A percentile compares a stretch with the other conserved stretches of the same genome.
Conservation (phyloP, 2,113 vertebrate species). For the Telmatochromis sp. region DNA sequence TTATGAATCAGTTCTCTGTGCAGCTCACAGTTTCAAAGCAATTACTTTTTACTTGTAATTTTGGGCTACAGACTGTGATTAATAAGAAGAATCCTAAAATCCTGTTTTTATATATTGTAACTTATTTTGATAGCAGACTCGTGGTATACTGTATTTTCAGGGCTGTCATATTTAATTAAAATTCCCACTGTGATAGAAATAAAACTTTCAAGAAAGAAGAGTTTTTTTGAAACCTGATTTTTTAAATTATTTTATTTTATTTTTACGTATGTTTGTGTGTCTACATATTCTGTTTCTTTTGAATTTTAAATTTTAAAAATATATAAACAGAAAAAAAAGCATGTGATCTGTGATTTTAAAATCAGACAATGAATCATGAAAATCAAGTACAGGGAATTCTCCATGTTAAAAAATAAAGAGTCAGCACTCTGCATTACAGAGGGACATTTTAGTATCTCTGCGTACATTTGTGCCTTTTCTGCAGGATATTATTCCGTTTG, state of each 20-base stretch:
- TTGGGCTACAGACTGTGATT: background rate
- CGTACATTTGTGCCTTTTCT: background rate
- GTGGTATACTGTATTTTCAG: background rate
- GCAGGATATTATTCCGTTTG: conserved; percentile 97
- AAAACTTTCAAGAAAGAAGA: background rate
- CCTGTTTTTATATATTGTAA: background rate
- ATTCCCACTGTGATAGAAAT: background rate
- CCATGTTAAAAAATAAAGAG: background rate
- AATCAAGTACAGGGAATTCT: background rate
- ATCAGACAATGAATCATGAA: background rate
- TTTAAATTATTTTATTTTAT: rapidly evolving
- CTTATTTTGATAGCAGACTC: background rate
- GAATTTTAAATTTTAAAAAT: background rate
- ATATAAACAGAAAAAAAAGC: background rate
- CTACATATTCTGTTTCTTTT: background rate
- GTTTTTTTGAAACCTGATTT: background rate
- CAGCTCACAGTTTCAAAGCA: background rate
- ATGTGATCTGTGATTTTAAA: background rate
- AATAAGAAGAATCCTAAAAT: background rate
- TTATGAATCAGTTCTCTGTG: background rate
- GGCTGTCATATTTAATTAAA: background rate
- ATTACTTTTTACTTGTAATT: background rate
- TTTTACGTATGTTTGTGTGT: background rate
- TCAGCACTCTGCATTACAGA: rapidly evolving
- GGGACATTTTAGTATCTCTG: background rate